Conservation (phyloP, 1,140 invertebrate genomes). For the Macrotrachela quadricornifera region DNA sequence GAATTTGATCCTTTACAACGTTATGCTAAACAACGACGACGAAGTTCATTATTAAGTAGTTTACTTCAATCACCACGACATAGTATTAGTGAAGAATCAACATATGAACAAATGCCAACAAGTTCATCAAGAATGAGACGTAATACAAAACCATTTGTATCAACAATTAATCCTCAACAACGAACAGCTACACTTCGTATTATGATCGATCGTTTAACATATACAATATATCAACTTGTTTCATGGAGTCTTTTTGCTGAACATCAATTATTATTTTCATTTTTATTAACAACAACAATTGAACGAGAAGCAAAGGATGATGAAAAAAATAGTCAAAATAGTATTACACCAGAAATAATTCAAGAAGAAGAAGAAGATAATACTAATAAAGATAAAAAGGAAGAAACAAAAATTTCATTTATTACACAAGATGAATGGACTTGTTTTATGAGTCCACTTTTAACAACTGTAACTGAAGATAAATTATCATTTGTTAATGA, state of each 20-base stretch:
- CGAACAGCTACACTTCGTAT: too few species aligned
- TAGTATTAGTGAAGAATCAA: too few species aligned
- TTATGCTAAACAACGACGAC: not conserved
- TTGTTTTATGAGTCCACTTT: too few species aligned
- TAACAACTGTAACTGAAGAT: too few species aligned
- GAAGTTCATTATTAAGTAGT: not conserved
- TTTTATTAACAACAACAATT: slow-evolving; percentile 21
- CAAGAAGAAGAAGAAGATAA: not conserved
- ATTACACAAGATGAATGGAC: too few species aligned
- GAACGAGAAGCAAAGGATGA: slow-evolving; percentile 17
- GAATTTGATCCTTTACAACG: too few species aligned
- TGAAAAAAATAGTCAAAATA: not conserved
- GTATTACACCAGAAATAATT: not conserved
- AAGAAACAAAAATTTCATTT: too few species aligned
- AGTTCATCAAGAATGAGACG: too few species aligned
- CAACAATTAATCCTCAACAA: too few species aligned
- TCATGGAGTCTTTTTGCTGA: slow-evolving; percentile 17
- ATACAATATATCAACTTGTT: slow-evolving; percentile 2
- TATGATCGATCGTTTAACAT: not conserved
- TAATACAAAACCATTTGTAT: too few species aligned
- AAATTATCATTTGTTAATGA: too few species aligned
- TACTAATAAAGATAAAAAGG: not conserved
- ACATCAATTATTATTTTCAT: slow-evolving; percentile 27
- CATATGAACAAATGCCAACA: too few species aligned
- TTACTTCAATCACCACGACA: not conserved